Conservation (phyloP, 2,113 vertebrate genomes). For the Dendrocopos noguchii region DNA sequence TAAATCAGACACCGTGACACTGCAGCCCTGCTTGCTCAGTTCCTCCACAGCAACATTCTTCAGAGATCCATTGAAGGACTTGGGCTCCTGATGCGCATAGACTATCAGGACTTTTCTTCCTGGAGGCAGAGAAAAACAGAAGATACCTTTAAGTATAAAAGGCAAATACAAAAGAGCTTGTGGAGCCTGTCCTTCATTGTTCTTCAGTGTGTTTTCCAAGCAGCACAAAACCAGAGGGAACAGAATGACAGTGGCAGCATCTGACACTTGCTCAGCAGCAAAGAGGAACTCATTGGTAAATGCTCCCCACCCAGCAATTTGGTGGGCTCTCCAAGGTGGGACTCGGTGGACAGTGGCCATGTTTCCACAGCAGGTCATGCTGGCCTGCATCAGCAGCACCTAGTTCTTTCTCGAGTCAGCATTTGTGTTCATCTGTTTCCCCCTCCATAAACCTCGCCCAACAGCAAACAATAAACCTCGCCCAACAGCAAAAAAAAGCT, state of each 20-base stretch:
- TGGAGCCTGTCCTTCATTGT: background rate
- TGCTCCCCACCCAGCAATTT: too few relatives aligned
- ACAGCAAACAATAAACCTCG: too few relatives aligned
- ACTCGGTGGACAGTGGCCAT: too few relatives aligned
- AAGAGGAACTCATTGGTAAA: too few relatives aligned
- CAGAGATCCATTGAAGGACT: constrained; percentile 77
- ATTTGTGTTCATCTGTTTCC: too few relatives aligned
- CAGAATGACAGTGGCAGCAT: background rate
- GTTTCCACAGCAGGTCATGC: too few relatives aligned
- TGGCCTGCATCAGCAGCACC: too few relatives aligned
- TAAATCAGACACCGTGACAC: constrained; percentile 70
- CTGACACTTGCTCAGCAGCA: background rate
- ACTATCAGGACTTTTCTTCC: constrained; percentile 80
- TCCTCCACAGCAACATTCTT: constrained; percentile 70
- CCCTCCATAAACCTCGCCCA: too few relatives aligned
- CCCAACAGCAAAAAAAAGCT: too few relatives aligned
- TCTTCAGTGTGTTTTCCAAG: background rate
- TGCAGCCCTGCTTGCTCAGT: constrained; percentile 73
- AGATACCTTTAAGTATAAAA: background rate
- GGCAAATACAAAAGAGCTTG: background rate
- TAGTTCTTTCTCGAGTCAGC: too few relatives aligned
- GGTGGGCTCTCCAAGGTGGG: too few relatives aligned
- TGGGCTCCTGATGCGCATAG: constrained; percentile 79
- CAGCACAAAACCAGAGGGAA: background rate
- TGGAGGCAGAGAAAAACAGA: background rate